Evolutionary conservation across 1,140 invertebrate species (phyloP).

Genomic region (Cherax destructor): DNA sequence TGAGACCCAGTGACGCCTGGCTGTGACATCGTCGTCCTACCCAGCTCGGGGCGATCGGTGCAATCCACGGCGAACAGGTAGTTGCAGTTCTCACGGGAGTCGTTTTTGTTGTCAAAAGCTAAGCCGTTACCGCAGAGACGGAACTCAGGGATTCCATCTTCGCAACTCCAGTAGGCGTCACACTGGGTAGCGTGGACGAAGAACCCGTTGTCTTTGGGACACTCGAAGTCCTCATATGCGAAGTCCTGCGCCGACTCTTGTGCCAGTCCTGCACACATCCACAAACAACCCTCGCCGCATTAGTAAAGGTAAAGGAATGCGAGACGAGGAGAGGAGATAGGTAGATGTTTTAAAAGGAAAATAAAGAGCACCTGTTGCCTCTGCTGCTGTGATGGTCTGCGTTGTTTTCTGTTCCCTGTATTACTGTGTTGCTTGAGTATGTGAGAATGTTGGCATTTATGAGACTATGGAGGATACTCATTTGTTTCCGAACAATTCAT

Average conservation of each 20-base stretch:
- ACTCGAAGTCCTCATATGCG: slow-evolving; percentile 77
- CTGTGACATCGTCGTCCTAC: slow-evolving; percentile 46
- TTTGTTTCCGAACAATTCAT: neutral
- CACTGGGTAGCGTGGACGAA: slow-evolving; percentile 92
- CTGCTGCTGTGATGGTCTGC: neutral
- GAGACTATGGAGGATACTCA: neutral
- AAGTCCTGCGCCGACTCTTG: slow-evolving; percentile 33
- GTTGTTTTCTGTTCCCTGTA: neutral
- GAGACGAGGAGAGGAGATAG: neutral
- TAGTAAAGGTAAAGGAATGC: neutral
- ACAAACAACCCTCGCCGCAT: neutral
- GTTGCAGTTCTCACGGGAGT: slow-evolving; percentile 94
- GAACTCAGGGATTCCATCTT: slow-evolving; percentile 89
- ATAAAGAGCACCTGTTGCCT: neutral
- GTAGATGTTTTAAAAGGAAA: neutral
- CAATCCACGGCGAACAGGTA: slow-evolving; percentile 96
- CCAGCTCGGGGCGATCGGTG: slow-evolving; percentile 83
- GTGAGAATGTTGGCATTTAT: neutral
- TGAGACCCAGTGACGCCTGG: neutral
- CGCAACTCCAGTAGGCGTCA: slow-evolving; percentile 97
- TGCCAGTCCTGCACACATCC: slow-evolving; percentile 42
- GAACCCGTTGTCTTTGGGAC: slow-evolving; percentile 93
- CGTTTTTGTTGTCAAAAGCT: slow-evolving; percentile 91
- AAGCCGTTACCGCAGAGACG: slow-evolving; percentile 96
- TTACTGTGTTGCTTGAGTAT: neutral